A percentile compares a stretch with the other conserved stretches of the same genome.
Evolutionary conservation across 2,888 invertebrate genomes (phyloP).

Genomic region (Spisula solida): DNA sequence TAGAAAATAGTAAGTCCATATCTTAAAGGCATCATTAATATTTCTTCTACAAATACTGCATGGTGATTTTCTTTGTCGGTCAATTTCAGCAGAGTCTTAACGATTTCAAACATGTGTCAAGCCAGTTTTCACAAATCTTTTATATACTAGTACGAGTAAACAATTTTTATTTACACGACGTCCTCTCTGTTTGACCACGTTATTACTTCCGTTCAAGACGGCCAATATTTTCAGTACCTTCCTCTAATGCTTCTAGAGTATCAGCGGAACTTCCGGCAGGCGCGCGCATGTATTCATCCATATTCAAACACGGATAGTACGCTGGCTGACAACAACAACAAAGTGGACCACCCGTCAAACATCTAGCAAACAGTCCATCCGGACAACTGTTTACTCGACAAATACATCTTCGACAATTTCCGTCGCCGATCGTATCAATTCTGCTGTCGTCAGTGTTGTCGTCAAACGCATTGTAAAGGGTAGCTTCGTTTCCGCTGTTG

Average conservation of each 20-base stretch:
- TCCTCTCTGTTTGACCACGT: background rate
- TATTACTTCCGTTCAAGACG: background rate
- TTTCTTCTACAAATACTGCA: no score
- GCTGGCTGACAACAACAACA: constrained; percentile 42
- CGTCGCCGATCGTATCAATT: background rate
- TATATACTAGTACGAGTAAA: background rate
- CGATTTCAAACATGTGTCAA: no score
- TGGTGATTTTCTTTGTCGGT: no score
- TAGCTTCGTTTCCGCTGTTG: background rate
- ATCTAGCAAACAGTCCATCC: background rate
- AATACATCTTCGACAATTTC: constrained; percentile 29
- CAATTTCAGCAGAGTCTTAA: no score
- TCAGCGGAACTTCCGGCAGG: background rate
- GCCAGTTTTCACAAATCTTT: no score
- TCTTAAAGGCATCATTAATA: no score
- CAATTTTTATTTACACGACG: background rate
- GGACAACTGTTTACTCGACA: constrained; percentile 30
- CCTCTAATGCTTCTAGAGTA: background rate
- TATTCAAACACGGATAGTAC: constrained; percentile 29
- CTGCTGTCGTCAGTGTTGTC: constrained; percentile 8
- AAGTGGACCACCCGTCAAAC: constrained; percentile 30
- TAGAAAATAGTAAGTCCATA: no score
- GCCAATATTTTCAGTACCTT: background rate
- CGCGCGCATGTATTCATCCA: constrained; percentile 1
- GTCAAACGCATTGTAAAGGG: background rate